Evolutionary conservation across 2,888 invertebrate genomes (phyloP), one percentile per base, ranked within the genome.

Genomic region (Drosophila fungiperda): DNA sequence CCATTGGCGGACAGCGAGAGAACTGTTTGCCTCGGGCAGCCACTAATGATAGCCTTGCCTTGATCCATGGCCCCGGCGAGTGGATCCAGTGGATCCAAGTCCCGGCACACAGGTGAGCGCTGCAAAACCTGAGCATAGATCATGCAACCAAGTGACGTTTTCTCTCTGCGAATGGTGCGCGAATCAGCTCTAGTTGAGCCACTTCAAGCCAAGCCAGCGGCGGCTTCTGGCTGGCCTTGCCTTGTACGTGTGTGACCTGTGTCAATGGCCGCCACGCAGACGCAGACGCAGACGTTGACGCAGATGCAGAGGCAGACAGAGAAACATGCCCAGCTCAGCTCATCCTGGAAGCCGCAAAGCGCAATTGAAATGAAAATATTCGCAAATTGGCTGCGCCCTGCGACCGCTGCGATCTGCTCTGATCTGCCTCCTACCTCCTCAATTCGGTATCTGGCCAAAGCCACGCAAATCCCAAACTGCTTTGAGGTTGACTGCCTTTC

Each of bases 311-410:
- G 55, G 64, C 57, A 64, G 64, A 20, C 40, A 53, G 60, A 49
- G 53, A 62, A 20, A 35, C 54, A 36, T 15, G 23, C n/a, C 61
- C 40, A 40, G 55, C 40, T 40, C n/a, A 57, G 38, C 61, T 81
- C 64, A 82, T 87, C 76, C 90, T 88, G 86, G 71, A 62, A 76
- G 69, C 73, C 83, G 65, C 80, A 64, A 29, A 64, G 73, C 72
- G 89, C 90, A 90, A 90, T 91, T 89, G 82, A 90, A 91, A 89
- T 90, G 81, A 88, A 91, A 91, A 92, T 91, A 92, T 91, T 92
- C 90, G 89, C 91, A 91, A 91, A 92, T 91, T 92, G 91, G 89
- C 86, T 89, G 89, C 80, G 74, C 83, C 86, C 85, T 82, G 73
- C 88, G 69, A 76, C 69, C 76, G 66, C 63, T 40, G 57, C 52